A percentile compares a stretch with the other conserved stretches of the same genome.
phyloP scores from a whole-genome alignment of 64 coral and sea anemone genomes.

The Montipora capricornis region DNA sequence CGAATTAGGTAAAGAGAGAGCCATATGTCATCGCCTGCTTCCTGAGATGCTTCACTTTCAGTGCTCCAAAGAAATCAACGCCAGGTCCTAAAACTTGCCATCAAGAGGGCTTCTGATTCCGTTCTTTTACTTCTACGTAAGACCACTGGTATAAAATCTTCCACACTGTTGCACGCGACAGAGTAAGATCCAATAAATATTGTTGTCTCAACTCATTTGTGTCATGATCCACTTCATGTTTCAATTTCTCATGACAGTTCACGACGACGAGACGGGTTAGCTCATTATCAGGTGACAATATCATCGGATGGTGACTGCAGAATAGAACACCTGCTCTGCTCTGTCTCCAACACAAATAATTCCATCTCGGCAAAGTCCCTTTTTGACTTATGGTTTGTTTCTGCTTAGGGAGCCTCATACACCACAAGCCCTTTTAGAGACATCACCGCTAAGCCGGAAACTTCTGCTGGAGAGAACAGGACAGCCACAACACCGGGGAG shows the following conservation, averaged over 20 bases:
- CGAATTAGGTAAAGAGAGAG: slow-evolving; percentile 32
- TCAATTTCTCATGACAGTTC: slow-evolving; percentile 4
- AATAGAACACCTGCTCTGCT: not conserved
- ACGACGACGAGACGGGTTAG: not conserved
- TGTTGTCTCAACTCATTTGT: not conserved
- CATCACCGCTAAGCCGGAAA: not conserved
- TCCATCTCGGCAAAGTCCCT: not conserved
- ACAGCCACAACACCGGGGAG: not conserved
- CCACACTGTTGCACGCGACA: not conserved
- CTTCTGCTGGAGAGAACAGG: not conserved
- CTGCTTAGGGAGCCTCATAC: too few species aligned
- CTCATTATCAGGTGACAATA: not conserved
- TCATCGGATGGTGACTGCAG: not conserved
- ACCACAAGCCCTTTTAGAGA: too few species aligned
- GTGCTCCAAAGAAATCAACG: slow-evolving; percentile 20
- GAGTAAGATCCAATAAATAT: not conserved
- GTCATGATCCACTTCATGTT: not conserved
- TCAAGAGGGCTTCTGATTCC: not conserved
- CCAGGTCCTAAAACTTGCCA: not conserved
- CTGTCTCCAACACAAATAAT: not conserved
- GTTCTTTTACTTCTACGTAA: not conserved
- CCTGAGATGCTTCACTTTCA: slow-evolving; percentile 41
- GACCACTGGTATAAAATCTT: slow-evolving; percentile 16
- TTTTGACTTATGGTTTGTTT: too few species aligned
- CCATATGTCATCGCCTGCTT: slow-evolving; percentile 2